These are phyloP conservation scores for Pecten maximus DNA, from an alignment of 2,888 invertebrate species.

Conservation along the genomic window DNA sequence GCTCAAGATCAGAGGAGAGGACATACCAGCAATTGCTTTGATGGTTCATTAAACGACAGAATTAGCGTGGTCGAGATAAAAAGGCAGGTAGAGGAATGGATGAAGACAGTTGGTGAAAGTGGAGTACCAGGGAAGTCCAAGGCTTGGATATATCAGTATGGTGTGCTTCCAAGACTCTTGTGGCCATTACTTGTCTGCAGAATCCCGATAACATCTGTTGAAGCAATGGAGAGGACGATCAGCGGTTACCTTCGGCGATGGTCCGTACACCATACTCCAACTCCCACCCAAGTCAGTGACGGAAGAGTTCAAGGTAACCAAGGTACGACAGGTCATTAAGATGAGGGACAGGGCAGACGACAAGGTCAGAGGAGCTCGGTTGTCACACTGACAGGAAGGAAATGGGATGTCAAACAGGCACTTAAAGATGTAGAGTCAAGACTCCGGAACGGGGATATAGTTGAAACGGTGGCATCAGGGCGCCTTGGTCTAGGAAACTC, in stretches of 20 bases:
- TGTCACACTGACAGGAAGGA: slow-evolving; percentile 26
- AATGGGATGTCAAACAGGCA: slow-evolving; percentile 42
- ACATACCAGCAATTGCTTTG: neutral
- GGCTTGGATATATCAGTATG: slow-evolving; percentile 47
- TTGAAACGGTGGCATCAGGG: slow-evolving; percentile 7
- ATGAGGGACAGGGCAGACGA: slow-evolving; percentile 40
- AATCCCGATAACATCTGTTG: slow-evolving; percentile 39
- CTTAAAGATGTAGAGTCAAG: slow-evolving; percentile 39
- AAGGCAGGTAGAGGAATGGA: slow-evolving; percentile 26
- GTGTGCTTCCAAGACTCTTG: slow-evolving; percentile 42
- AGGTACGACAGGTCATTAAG: slow-evolving; percentile 43
- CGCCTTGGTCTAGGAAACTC: slow-evolving; percentile 31
- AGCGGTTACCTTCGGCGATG: no score
- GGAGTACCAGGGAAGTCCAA: slow-evolving; percentile 40
- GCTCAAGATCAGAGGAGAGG: neutral
- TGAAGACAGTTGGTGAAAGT: slow-evolving; percentile 38
- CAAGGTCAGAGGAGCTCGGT: slow-evolving; percentile 37
- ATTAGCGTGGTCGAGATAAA: neutral
- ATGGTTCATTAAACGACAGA: slow-evolving; percentile 36
- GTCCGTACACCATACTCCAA: no score
- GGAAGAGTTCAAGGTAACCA: neutral
- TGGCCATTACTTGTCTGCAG: slow-evolving; percentile 31
- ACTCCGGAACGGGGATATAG: slow-evolving; percentile 44
- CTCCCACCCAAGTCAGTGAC: neutral
- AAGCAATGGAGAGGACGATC: no score